Evolutionary conservation across 2,888 invertebrate genomes (phyloP).

Genomic region (Acanthopleura granulata): DNA sequence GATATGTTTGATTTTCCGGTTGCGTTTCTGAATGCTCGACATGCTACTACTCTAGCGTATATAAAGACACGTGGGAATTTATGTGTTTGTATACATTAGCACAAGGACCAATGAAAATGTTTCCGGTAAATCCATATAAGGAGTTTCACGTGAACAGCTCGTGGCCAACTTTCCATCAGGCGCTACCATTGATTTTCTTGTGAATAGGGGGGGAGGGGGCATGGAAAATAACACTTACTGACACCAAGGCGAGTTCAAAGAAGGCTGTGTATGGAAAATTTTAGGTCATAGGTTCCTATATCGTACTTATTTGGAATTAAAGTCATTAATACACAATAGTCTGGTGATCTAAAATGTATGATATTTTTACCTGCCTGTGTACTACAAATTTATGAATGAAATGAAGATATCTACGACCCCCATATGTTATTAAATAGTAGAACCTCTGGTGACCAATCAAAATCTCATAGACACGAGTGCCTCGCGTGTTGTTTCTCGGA

Average conservation of each 20-base stretch:
- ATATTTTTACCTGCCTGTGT: too few relatives aligned
- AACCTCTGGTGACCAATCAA: background rate
- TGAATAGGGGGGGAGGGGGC: background rate
- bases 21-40: too few relatives aligned
- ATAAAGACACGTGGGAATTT: background rate
- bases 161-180: background rate
- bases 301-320: too few relatives aligned
- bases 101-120: background rate
- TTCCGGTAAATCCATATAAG: background rate
- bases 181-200: background rate
- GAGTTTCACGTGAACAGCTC: constrained; percentile 6
- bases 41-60: background rate
- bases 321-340: too few relatives aligned
- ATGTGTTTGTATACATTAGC: too few relatives aligned
- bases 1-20: too few relatives aligned
- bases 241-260: too few relatives aligned
- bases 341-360: too few relatives aligned
- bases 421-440: background rate
- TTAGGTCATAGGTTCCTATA: too few relatives aligned
- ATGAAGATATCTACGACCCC: background rate
- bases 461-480: background rate
- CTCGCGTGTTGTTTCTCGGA: background rate
- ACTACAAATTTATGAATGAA: constrained; percentile 1
- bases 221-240: background rate
- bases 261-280: too few relatives aligned